Evolutionary conservation across 2,797 vertebrate genomes (phyloP), one percentile per base, ranked within the genome.

Genomic region (Morus bassanus): DNA sequence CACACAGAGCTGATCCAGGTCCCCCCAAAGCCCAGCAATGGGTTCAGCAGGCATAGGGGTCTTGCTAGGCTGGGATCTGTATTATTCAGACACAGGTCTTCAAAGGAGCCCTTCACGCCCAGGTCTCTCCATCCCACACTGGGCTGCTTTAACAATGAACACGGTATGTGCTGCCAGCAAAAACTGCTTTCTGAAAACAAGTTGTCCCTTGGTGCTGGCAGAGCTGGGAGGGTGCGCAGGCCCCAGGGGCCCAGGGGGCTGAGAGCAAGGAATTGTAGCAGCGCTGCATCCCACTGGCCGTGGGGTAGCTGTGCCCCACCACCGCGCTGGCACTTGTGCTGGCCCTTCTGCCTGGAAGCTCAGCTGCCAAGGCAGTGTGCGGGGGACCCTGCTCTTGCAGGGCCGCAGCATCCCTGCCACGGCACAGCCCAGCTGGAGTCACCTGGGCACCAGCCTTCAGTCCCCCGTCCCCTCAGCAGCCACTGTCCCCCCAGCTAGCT

Each of bases 251-350:
- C 7, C 1, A 22, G 24, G 35, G 0, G 0, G 19, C 7, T 24
- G 39, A 75, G n/a, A 9, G 45, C 75, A 79, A 37, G 18, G 59
- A 80, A 83, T 64, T 0, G 0, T 82, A 78, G 85, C 0, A 1
- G 37, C 0, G 8, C 57, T 8, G 27, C 1, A 5, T 63, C 28
- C 19, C 41, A 25, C 24, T 1, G 0, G 53, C 57, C 8, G 1
- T 16, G 54, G 4, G 14, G 43, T 57, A 81, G 27, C 48, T 54
- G 56, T 27, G 30, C 14, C 60, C 39, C 9, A 27, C 31, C 12
- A 16, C 19, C 7, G 2, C 0, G 0, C 27, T 23, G 41, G n/a
- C 50, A 51, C 41, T 73, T 5, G 2, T 2, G 5, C 23, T 78
- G 45, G 22, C 25, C 53, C 23, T 41, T 45, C 74, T 69, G 53